Evolutionary conservation across 2,888 invertebrate genomes (phyloP).

Genomic region (Gymnocheta viridis): DNA sequence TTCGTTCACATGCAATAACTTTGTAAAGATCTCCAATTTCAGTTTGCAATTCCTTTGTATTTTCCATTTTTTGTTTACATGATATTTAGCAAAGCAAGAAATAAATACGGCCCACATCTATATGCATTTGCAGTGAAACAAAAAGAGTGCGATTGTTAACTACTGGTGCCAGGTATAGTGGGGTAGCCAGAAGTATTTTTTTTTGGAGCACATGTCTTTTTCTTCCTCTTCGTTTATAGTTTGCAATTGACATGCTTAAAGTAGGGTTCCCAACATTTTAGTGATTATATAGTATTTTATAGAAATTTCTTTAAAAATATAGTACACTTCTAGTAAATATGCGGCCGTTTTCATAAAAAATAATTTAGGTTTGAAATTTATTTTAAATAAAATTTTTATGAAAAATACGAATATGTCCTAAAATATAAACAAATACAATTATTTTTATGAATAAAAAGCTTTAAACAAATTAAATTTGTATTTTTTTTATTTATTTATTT

Average conservation of each 20-base stretch:
- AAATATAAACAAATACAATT: too few species aligned
- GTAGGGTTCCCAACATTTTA: too few species aligned
- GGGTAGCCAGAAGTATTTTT: background rate
- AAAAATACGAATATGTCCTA: too few species aligned
- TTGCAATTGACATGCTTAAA: conserved; percentile 31
- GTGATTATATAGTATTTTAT: too few species aligned
- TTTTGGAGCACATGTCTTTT: conserved; percentile 25
- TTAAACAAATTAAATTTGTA: too few species aligned
- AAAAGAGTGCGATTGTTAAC: background rate
- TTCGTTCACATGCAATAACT: conserved; percentile 58
- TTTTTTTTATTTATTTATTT: too few species aligned
- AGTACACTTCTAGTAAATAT: too few species aligned
- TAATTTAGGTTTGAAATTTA: too few species aligned
- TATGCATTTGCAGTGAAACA: background rate
- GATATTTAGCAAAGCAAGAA: conserved; percentile 20
- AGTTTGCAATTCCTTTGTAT: conserved; percentile 32
- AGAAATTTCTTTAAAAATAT: too few species aligned
- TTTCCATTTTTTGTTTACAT: background rate
- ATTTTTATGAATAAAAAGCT: too few species aligned
- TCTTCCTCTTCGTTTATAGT: background rate
- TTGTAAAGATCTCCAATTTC: conserved; percentile 51
- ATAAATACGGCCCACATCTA: conserved; percentile 16
- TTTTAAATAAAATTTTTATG: too few species aligned
- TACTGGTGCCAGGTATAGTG: background rate
- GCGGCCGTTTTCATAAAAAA: too few species aligned